Evolutionary conservation across 2,113 vertebrate genomes (phyloP).

Genomic region (Strigops habroptila): DNA sequence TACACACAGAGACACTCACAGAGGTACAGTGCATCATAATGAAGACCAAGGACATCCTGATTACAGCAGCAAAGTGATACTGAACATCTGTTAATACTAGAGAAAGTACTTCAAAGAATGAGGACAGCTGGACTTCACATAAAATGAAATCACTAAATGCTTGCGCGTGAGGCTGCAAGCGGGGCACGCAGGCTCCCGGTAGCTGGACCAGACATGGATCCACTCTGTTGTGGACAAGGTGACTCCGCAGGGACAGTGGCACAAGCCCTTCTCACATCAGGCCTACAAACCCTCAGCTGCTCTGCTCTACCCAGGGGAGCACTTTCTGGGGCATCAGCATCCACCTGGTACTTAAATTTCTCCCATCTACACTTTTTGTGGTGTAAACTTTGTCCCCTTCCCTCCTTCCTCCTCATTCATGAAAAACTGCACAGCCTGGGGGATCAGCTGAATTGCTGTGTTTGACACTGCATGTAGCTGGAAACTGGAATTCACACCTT

Average conservation of each 20-base stretch:
- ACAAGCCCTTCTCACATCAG: neutral
- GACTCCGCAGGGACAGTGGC: neutral
- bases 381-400: neutral
- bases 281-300: neutral
- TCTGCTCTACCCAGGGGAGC: neutral
- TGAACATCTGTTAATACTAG: slow-evolving; percentile 63
- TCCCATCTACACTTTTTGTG: neutral
- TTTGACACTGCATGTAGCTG: neutral
- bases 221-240: neutral
- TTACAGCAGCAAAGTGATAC: slow-evolving; percentile 31
- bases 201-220: neutral
- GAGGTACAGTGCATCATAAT: neutral
- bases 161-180: neutral
- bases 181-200: rapidly evolving
- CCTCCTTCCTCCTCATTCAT: neutral
- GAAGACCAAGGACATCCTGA: slow-evolving; percentile 63
- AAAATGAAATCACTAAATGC: neutral
- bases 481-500: slow-evolving; percentile 33
- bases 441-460: neutral
- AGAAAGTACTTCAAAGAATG: slow-evolving; percentile 54
- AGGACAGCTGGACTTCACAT: slow-evolving; percentile 59
- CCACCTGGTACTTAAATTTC: rapidly evolving
- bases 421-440: neutral
- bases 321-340: neutral
- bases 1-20: neutral